Evolutionary conservation across 2,113 vertebrate genomes (phyloP), one percentile per base, ranked within the genome.

Genomic region (Notiomystis cincta): DNA sequence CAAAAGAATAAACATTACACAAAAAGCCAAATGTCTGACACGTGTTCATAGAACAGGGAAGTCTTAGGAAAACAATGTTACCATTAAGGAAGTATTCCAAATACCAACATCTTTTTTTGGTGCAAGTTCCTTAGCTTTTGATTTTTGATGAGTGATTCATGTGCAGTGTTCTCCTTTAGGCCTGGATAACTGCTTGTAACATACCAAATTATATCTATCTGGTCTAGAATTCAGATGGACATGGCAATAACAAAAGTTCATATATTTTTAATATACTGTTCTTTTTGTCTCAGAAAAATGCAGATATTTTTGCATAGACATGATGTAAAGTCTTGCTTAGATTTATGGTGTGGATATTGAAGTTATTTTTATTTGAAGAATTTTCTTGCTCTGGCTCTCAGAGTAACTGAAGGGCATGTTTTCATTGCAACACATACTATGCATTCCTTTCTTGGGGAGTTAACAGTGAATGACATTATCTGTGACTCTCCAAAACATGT

Each of bases 391-490:
- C 24, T 38, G 42, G 11, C 37, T 91, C 30, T 35, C 11, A 37
- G 73, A 57, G 53, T 65, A 82, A 87, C 58, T 72, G 48, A 85
- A 87, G 47, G 22, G 54, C 50, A 62, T 67, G 73, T 57, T 85
- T 94, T 87, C 65, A 50, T 79, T 79, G 65, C 28, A 54, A 53
- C 53, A 60, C 65, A 79, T 89, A 53, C 48, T 89, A 31, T 67
- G 44, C 65, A 87, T 94, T 95, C 73, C 44, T 89, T 91, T 84
- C 89, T 83, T 87, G 57, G 73, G 24, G 40, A 64, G 48, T 79
- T 92, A 95, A 91, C 60, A 91, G 65, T 60, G 40, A 82, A 60
- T 87, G 48, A 89, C 51, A 78, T 89, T 89, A 91, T 71, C 72
- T 84, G 40, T 53, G 50, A 77, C 64, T 61, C 21, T 80, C 33